Percentiles rank a stretch among this genome's conserved stretches.
These are phyloP conservation scores for Holocentrus rufus DNA, from an alignment of 2,797 vertebrate species.

Conservation along the genomic window DNA sequence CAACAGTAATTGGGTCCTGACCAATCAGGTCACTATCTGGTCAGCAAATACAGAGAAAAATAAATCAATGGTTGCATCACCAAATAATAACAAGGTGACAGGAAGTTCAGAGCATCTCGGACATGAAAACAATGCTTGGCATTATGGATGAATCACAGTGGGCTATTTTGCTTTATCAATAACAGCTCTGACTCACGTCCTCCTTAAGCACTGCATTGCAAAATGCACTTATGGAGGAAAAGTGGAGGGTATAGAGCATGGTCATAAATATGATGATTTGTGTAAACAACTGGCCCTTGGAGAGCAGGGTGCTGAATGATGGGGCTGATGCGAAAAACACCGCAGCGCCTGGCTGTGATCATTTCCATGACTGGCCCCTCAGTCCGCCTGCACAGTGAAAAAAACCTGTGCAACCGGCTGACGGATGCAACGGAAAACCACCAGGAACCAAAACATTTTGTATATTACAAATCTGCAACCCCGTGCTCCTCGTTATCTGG, in stretches of 20 bases:
- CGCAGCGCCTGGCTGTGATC: conserved; percentile 13
- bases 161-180: background rate
- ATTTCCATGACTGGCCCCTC: conserved; percentile 12
- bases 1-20: conserved; percentile 28
- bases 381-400: background rate
- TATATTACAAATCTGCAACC: conserved; percentile 18
- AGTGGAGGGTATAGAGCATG: background rate
- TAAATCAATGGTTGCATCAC: conserved; percentile 24
- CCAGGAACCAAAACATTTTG: background rate
- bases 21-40: conserved; percentile 48
- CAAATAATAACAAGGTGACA: conserved; percentile 10
- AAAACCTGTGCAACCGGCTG: conserved; percentile 1
- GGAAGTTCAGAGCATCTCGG: conserved; percentile 12
- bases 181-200: background rate
- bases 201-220: background rate
- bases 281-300: conserved; percentile 5
- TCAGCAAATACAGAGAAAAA: conserved; percentile 33
- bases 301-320: conserved; percentile 28
- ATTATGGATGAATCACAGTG: background rate
- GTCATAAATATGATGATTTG: conserved; percentile 35
- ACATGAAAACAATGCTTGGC: conserved; percentile 7
- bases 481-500: background rate
- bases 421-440: conserved; percentile 9
- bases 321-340: conserved; percentile 12
- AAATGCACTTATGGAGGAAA: conserved; percentile 21